A percentile compares a stretch with the other conserved stretches of the same genome.
Evolutionary conservation across 2,888 invertebrate species (phyloP).

Genomic region (Rhynchonema sp.): DNA sequence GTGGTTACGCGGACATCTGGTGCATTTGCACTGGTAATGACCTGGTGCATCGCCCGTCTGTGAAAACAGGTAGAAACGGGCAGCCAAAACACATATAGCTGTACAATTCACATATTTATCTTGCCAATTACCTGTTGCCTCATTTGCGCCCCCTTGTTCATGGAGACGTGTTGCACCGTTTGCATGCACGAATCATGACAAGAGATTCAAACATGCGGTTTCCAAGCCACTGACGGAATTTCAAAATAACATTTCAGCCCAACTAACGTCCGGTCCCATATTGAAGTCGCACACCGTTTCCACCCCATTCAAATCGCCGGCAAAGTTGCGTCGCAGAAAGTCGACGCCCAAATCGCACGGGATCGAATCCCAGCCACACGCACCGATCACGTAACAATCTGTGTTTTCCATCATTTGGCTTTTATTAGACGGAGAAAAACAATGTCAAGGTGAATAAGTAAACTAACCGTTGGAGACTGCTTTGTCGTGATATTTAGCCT

Average conservation of each 20-base stretch:
- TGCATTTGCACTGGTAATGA: no score
- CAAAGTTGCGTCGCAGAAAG: conserved; percentile 54
- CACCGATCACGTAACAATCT: conserved; percentile 64
- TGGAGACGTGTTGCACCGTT: no score
- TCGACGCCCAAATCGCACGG: conserved; percentile 67
- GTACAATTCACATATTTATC: background rate
- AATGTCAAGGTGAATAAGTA: background rate
- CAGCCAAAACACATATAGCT: background rate
- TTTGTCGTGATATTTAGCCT: conserved; percentile 51
- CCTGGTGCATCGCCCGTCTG: no score
- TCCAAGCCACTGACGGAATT: no score
- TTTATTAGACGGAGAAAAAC: no score
- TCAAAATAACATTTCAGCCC: no score
- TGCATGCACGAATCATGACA: no score
- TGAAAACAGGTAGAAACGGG: no score
- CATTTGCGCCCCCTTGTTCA: background rate
- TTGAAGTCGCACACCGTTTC: conserved; percentile 23
- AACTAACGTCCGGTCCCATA: conserved; percentile 3
- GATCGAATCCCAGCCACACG: conserved; percentile 81
- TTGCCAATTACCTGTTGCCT: background rate
- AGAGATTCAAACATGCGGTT: no score
- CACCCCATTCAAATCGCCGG: conserved; percentile 35
- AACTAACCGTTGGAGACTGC: conserved; percentile 40
- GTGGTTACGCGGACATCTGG: no score
- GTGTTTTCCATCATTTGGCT: background rate